These are phyloP conservation scores for Cosmia pyralina DNA, from an alignment of 2,888 invertebrate species.

Conservation along the genomic window DNA sequence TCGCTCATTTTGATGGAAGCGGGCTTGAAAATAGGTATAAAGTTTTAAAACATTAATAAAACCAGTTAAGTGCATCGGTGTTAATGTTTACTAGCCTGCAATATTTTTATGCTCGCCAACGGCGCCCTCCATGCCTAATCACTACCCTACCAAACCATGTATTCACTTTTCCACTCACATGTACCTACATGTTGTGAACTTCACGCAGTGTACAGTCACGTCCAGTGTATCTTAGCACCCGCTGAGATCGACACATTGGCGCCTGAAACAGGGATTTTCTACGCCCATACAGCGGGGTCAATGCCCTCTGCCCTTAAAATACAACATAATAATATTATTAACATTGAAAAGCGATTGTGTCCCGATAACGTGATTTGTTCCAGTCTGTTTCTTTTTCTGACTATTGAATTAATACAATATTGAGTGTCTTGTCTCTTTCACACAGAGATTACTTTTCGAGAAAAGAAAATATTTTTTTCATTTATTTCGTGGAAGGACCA, in stretches of 20 bases:
- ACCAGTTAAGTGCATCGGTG: background rate
- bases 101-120: background rate
- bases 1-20: too few species aligned
- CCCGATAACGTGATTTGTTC: constrained; percentile 28
- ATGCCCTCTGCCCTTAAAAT: constrained; percentile 33
- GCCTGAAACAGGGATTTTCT: constrained; percentile 64
- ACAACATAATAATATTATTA: constrained; percentile 34
- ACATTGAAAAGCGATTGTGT: constrained; percentile 45
- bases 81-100: background rate
- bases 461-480: background rate
- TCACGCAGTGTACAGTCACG: constrained; percentile 45
- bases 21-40: background rate
- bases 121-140: background rate
- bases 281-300: constrained; percentile 46
- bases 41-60: background rate
- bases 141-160: background rate
- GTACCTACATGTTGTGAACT: constrained; percentile 28
- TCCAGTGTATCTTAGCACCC: constrained; percentile 58
- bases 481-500: background rate
- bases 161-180: constrained; percentile 42
- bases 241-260: constrained; percentile 68
- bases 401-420: constrained; percentile 23
- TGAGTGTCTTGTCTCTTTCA: constrained; percentile 12
- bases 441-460: background rate
- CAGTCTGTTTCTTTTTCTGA: constrained; percentile 19